phyloP scores from a whole-genome alignment of 2,888 invertebrate genomes.

The Epistrophe eligans region DNA sequence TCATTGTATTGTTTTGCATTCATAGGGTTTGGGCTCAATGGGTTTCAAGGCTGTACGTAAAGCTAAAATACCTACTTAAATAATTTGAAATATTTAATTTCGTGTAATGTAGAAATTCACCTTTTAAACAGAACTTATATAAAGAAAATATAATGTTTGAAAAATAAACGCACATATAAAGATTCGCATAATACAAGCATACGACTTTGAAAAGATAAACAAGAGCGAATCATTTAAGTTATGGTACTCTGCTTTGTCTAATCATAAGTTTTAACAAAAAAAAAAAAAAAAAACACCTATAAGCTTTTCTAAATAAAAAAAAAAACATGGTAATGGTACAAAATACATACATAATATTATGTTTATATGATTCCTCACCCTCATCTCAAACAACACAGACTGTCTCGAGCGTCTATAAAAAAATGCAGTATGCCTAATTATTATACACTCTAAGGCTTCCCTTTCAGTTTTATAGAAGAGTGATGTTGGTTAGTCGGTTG shows the following conservation, averaged over 20 bases:
- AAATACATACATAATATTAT: not conserved
- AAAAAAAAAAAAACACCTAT: not conserved
- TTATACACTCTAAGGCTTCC: conserved; percentile 48
- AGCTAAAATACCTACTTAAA: too few relatives aligned
- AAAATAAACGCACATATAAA: not conserved
- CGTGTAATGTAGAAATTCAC: too few relatives aligned
- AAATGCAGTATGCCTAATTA: conserved; percentile 60
- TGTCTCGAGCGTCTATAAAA: conserved; percentile 60
- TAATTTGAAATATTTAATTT: too few relatives aligned
- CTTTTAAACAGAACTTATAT: too few relatives aligned
- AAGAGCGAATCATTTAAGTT: conserved; percentile 5
- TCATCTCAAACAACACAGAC: conserved; percentile 34
- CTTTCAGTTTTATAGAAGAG: not conserved
- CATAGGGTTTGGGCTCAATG: too few relatives aligned
- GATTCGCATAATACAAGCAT: not conserved
- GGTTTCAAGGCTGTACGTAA: too few relatives aligned
- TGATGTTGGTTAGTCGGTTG: not conserved
- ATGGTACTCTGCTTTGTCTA: too few relatives aligned
- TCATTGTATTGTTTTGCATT: too few relatives aligned
- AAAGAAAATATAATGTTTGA: too few relatives aligned
- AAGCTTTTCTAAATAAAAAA: not conserved
- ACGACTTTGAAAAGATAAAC: conserved; percentile 17
- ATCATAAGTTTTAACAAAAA: conserved; percentile 12
- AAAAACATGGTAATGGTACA: not conserved
- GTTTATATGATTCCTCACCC: not conserved